These are phyloP conservation scores for Torymus tubicola DNA, from an alignment of 2,888 invertebrate species.

Conservation along the genomic window DNA sequence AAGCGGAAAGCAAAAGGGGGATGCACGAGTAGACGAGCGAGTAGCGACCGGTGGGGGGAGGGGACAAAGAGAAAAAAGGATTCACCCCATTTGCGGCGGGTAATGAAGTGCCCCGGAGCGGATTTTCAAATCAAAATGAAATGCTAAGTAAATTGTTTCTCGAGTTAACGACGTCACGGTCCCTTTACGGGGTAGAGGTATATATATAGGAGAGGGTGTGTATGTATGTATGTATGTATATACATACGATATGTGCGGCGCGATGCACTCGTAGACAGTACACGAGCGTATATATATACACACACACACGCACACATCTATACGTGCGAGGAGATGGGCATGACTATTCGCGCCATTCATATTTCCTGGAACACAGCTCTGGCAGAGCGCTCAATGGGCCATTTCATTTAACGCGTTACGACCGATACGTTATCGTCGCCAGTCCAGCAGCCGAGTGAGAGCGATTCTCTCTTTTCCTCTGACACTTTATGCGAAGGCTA, in stretches of 20 bases:
- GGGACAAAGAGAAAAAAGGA: constrained; percentile 13
- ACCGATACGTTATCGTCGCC: constrained; percentile 62
- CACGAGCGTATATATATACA: no score
- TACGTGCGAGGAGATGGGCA: constrained; percentile 21
- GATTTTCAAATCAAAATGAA: constrained; percentile 48
- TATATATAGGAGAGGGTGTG: no score
- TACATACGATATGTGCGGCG: background rate
- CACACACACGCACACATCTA: background rate
- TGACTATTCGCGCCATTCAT: constrained; percentile 59
- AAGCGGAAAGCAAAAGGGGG: background rate
- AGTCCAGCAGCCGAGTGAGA: constrained; percentile 1
- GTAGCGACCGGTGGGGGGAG: background rate
- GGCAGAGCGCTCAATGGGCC: constrained; percentile 40
- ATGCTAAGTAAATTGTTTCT: constrained; percentile 55
- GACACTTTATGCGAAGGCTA: background rate
- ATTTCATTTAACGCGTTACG: constrained; percentile 63
- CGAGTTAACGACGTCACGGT: constrained; percentile 52
- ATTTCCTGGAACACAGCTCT: constrained; percentile 60
- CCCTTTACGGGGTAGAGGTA: constrained; percentile 10
- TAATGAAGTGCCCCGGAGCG: constrained; percentile 37
- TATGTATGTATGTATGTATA: no score
- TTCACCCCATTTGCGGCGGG: constrained; percentile 11
- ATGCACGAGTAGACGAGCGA: no score
- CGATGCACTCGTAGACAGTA: background rate
- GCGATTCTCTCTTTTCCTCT: constrained; percentile 6